Base-by-base conservation (phyloP, 2,113 vertebrate species). In the Notechis scutatus region DNA sequence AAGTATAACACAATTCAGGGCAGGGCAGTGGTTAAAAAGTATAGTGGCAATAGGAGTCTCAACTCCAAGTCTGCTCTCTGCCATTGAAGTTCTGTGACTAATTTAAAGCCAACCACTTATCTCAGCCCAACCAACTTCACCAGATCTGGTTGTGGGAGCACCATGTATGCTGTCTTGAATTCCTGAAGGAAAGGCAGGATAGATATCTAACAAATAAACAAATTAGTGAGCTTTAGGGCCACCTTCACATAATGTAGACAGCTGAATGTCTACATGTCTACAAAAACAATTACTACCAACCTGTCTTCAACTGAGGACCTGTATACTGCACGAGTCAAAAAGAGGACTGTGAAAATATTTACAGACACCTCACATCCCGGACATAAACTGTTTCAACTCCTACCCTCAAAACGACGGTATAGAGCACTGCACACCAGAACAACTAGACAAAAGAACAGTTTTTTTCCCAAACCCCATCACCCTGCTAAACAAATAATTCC, bases 161-260 rank as follows among this genome's bases (percentile, higher is more conserved):
- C 34, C 18, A 81, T 81, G 18, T 39, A 39, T 20, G 5, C 34
- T 20, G 18, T 39, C 69, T 81, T 81, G 69, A 81, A 81, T 20
- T 81, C 69, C 34, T 21, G 34, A 81, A 81, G 69, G 69, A 81
- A 74, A 81, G 69, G 34, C 69, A 81, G 34, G 15, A 20, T 81
- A 81, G 6, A 39, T 8, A 81, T 39, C n/a, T 39, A 81, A 81
- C 69, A 81, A 81, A 39, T 81, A 39, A 74, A 74, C 29, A 96
- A 95, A 97, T 91, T 85, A 0, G 90, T 85, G 95, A 94, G 93
- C 92, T 95, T 95, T 96, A 95, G 95, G 91, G 95, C 91, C 93
- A 47, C 69, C 92, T 89, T 91, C 90, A 93, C 90, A 94, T 94
- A 96, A 95, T 92, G 94, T 56, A 45, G 39, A 11, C 90, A 93